These are phyloP conservation scores for Chaenodraco wilsoni DNA, from an alignment of 2,797 vertebrate species.

Conservation along the genomic window DNA sequence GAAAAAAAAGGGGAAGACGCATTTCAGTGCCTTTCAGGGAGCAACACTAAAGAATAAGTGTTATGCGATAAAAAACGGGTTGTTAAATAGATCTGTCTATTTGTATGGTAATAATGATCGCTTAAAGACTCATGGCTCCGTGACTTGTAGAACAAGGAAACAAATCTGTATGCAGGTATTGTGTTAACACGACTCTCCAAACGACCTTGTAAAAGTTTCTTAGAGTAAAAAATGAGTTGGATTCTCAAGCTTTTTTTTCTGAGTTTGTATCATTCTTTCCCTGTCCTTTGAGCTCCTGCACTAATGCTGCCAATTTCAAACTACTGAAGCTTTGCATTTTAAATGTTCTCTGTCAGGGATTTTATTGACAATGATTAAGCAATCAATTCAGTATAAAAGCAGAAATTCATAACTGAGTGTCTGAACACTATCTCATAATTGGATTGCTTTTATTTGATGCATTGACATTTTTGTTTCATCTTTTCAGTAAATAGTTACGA, in stretches of 20 bases:
- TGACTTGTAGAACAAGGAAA: constrained; percentile 86
- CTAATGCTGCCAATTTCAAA: constrained; percentile 23
- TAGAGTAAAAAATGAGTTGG: constrained; percentile 81
- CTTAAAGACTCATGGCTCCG: constrained; percentile 82
- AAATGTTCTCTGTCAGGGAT: constrained; percentile 17
- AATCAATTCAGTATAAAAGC: neutral
- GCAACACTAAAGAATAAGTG: constrained; percentile 87
- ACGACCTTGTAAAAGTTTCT: constrained; percentile 88
- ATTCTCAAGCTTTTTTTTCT: constrained; percentile 40
- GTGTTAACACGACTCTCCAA: constrained; percentile 77
- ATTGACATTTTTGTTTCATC: neutral
- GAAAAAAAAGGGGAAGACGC: constrained; percentile 69
- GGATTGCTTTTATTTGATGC: neutral
- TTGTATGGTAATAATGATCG: constrained; percentile 91
- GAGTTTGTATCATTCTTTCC: constrained; percentile 58
- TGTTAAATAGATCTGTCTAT: constrained; percentile 92
- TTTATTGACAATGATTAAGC: neutral
- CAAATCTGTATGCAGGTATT: constrained; percentile 84
- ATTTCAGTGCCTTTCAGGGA: constrained; percentile 85
- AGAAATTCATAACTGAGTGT: neutral
- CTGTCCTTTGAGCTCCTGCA: constrained; percentile 20
- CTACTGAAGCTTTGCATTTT: constrained; percentile 6
- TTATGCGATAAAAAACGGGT: constrained; percentile 87
- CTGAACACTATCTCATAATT: neutral
- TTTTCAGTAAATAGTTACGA: neutral